A percentile compares a stretch with the other conserved stretches of the same genome.
Evolutionary conservation across 53 echinoderm and acorn worm genomes (phyloP).

Genomic region (Patiria pectinifera): DNA sequence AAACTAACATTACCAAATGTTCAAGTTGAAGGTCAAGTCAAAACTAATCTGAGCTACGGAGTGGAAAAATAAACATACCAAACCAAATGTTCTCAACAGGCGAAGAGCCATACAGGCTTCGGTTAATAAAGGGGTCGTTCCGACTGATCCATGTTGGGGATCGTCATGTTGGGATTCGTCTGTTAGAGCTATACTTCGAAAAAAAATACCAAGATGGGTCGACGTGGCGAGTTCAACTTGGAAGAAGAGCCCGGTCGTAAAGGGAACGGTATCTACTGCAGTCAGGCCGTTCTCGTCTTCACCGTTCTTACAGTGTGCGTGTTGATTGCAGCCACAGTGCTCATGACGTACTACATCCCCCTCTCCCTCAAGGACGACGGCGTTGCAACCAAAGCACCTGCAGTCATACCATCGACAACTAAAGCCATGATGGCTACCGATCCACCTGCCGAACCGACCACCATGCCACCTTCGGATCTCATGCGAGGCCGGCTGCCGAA

Average conservation of each 20-base stretch:
- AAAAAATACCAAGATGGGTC: constrained; percentile 2
- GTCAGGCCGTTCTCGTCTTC: constrained; percentile 63
- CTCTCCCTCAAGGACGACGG: constrained; percentile 30
- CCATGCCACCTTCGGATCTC: constrained; percentile 41
- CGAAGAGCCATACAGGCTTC: too few relatives aligned
- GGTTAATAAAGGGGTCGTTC: too few relatives aligned
- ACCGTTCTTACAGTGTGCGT: constrained; percentile 61
- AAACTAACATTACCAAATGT: neutral
- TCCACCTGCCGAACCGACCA: neutral
- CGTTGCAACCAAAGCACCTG: neutral
- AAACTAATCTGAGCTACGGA: neutral
- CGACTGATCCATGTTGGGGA: too few relatives aligned
- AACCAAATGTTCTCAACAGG: too few relatives aligned
- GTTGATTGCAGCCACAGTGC: constrained; percentile 74
- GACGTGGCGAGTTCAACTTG: neutral
- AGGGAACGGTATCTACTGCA: constrained; percentile 75
- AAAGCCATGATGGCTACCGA: neutral
- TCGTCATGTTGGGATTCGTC: neutral
- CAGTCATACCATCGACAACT: neutral
- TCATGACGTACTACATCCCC: constrained; percentile 87
- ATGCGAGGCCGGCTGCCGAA: constrained; percentile 83
- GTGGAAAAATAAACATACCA: neutral
- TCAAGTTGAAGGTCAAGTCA: neutral
- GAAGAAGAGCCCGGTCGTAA: constrained; percentile 17
- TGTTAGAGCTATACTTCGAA: neutral